Percentiles rank a stretch among this genome's conserved stretches.
Evolutionary conservation across 2,113 vertebrate genomes (phyloP).

Genomic region (Myanophis thanlyinensis): DNA sequence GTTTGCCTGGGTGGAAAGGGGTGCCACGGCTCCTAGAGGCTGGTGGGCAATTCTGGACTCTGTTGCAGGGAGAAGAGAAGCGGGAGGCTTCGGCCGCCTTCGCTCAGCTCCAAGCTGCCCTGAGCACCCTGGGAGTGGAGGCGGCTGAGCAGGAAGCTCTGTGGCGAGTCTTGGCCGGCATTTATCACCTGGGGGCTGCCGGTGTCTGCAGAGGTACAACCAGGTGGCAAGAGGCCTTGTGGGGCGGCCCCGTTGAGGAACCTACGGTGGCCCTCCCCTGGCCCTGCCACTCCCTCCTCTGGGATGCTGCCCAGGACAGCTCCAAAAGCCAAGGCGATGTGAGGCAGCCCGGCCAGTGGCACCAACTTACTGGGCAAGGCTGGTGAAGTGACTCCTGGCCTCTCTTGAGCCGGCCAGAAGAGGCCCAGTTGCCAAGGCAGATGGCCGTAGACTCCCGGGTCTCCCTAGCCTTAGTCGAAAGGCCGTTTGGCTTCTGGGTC

Average conservation of each 20-base stretch:
- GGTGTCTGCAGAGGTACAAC: constrained; percentile 88
- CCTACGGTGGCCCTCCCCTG: background rate
- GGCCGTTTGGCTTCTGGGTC: too few relatives aligned
- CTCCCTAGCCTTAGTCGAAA: background rate
- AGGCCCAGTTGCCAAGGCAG: background rate
- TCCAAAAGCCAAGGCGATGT: background rate
- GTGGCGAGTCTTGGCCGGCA: constrained; percentile 86
- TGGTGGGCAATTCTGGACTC: background rate
- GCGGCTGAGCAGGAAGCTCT: constrained; percentile 79
- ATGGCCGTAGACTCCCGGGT: background rate
- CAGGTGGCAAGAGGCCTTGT: background rate
- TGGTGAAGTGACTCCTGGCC: background rate
- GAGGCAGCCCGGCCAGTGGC: background rate
- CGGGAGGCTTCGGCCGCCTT: constrained; percentile 81
- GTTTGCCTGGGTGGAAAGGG: background rate
- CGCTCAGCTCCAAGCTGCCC: constrained; percentile 80
- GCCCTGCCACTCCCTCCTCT: background rate
- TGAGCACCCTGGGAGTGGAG: constrained; percentile 82
- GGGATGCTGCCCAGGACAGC: background rate
- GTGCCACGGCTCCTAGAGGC: background rate
- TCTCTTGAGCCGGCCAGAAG: background rate
- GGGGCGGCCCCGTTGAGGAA: background rate
- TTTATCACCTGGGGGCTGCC: constrained; percentile 90
- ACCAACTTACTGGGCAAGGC: background rate
- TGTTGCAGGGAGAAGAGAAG: constrained; percentile 86